Percentiles rank a stretch among this genome's conserved stretches.
phyloP scores from a whole-genome alignment of 1,140 invertebrate genomes.

The Drosophila sulfurigaster region DNA sequence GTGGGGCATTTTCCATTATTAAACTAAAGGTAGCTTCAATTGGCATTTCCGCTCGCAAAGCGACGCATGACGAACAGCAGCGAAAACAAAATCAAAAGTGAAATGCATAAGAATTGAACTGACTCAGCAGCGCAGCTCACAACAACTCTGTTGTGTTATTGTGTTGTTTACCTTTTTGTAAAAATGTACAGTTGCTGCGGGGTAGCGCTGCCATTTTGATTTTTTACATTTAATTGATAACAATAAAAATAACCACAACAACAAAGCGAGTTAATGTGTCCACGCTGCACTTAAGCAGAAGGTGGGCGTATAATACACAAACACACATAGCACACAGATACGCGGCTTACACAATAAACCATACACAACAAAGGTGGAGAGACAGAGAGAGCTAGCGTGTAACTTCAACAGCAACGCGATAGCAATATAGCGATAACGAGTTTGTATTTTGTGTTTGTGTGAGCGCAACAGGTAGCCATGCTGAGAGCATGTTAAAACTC shows the following conservation, averaged over 20 bases:
- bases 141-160: constrained; percentile 17
- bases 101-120: constrained; percentile 66
- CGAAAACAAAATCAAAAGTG: constrained; percentile 29
- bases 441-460: constrained; percentile 46
- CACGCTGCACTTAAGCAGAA: constrained; percentile 56
- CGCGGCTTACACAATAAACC: constrained; percentile 11
- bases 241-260: constrained; percentile 59
- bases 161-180: constrained; percentile 64
- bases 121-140: constrained; percentile 53
- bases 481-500: constrained; percentile 49
- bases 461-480: constrained; percentile 66
- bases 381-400: constrained; percentile 38
- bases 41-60: constrained; percentile 67
- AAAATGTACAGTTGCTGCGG: constrained; percentile 48
- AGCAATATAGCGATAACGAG: constrained; percentile 65
- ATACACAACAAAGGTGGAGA: constrained; percentile 31
- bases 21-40: constrained; percentile 77
- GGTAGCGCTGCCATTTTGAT: constrained; percentile 67
- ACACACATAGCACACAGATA: neutral
- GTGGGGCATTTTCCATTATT: constrained; percentile 62
- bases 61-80: constrained; percentile 49
- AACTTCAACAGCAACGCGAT: constrained; percentile 42
- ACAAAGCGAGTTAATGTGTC: constrained; percentile 68
- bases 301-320: constrained; percentile 62
- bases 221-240: constrained; percentile 79